Base-by-base conservation (phyloP, 2,888 invertebrate species). In the Lycia hirtaria region DNA sequence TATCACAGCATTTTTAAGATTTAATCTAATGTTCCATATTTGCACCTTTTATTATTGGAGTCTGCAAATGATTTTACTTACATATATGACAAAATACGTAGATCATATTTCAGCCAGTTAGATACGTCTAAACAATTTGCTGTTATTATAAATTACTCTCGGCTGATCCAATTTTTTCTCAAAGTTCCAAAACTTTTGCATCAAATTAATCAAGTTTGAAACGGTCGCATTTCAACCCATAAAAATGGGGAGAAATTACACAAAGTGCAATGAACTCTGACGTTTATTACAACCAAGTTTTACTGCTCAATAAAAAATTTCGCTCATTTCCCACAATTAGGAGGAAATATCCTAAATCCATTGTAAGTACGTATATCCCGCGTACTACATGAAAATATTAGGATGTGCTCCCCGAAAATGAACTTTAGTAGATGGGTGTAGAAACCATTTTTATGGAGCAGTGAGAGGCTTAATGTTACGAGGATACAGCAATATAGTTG, bases 231-330 rank as follows among this genome's bases (percentile, higher is more conserved):
- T 65, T 61, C 62, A 72, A 71, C 70, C 66, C 72, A 73, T 79
- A 78, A 80, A 81, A 75, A 71, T 67, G 69, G 67, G 65, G 73
- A 72, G 73, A 79, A 81, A 81, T 82, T 80, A 79, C 76, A 58
- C 76, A 58, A 71, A 75, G 84, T 75, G 75, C 84, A 80, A 76
- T 77, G 85, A 87, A 83, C 86, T 76, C 75, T 47, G 66, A 68
- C 72, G 70, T 84, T 89, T 86, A 87, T 85, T 83, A 80, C 83
- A 75, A 78, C 75, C 72, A 67, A 72, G 72, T 82, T 87, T 88
- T 87, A 89, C 78, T 69, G 75, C 74, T 67, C 78, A 68, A 86
- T 88, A 87, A 88, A 87, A 87, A 81, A 73, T 81, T 85, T 83
- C 81, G 80, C 79, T 81, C 80, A 82, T 85, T 87, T 83, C 80